Conservation (phyloP, 2,113 vertebrate genomes). For the Archocentrus centrarchus region DNA sequence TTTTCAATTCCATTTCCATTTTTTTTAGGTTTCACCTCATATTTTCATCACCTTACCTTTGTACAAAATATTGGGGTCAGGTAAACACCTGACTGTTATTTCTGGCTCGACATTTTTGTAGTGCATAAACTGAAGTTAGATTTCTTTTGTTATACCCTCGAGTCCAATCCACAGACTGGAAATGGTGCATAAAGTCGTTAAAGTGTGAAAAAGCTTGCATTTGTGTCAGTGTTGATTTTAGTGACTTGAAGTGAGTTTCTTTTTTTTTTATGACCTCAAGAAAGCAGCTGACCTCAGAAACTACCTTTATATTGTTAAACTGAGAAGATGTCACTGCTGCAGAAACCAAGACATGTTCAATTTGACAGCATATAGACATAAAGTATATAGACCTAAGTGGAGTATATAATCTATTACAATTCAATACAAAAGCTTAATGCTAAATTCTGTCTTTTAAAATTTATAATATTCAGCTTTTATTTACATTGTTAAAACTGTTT, state of each 20-base stretch:
- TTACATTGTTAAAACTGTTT: not conserved
- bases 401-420: not conserved
- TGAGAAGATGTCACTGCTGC: not conserved
- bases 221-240: constrained; percentile 20
- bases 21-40: not conserved
- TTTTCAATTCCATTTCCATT: constrained; percentile 11
- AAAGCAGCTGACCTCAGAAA: constrained; percentile 20
- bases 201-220: constrained; percentile 27
- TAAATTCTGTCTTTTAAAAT: not conserved
- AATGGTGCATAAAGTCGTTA: not conserved
- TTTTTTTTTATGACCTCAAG: constrained; percentile 22
- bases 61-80: not conserved
- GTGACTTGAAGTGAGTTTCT: constrained; percentile 14
- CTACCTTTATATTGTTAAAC: not conserved
- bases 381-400: not conserved
- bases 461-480: not conserved
- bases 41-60: constrained; percentile 16
- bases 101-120: not conserved
- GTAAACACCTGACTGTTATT: constrained; percentile 13
- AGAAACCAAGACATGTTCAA: not conserved
- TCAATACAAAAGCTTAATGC: not conserved
- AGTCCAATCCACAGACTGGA: not conserved
- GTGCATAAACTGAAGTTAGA: not conserved
- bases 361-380: too few relatives aligned
- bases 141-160: not conserved